phyloP scores from a whole-genome alignment of 2,797 vertebrate species.

The Esox masquinongy region DNA sequence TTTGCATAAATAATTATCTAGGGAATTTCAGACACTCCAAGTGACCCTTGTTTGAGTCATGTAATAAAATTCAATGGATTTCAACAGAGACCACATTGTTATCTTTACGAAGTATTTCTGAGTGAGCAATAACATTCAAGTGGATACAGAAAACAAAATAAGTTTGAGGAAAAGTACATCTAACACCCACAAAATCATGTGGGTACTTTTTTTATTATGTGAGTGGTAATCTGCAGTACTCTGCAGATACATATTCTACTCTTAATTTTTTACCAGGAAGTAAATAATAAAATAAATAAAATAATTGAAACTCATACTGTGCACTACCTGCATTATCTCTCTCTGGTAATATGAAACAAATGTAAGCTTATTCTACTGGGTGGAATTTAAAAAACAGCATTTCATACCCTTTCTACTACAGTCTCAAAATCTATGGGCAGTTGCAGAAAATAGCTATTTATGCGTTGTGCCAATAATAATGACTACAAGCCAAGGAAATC shows the following conservation, averaged over 20 bases:
- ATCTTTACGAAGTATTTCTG: conserved; percentile 12
- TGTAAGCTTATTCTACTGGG: neutral
- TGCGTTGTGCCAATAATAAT: conserved; percentile 12
- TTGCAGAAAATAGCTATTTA: conserved; percentile 14
- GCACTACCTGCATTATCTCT: neutral
- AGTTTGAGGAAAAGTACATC: neutral
- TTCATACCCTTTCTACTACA: neutral
- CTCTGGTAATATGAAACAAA: conserved; percentile 3
- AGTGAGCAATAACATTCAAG: conserved; percentile 10
- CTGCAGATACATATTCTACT: neutral
- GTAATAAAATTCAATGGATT: conserved; percentile 36
- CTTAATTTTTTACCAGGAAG: neutral
- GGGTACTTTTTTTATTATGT: neutral
- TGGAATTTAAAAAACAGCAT: neutral
- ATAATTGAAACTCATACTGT: neutral
- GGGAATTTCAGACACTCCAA: conserved; percentile 6
- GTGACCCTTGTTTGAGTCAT: conserved; percentile 39
- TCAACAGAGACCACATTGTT: conserved; percentile 18
- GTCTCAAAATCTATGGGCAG: conserved; percentile 4
- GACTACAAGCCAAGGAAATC: conserved; percentile 9
- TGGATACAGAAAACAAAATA: neutral
- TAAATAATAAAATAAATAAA: neutral
- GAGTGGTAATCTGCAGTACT: neutral
- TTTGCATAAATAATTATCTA: conserved; percentile 15
- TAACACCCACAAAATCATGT: neutral